These are phyloP conservation scores for Drosophila atripex DNA, from an alignment of 2,888 invertebrate species.

Conservation along the genomic window DNA sequence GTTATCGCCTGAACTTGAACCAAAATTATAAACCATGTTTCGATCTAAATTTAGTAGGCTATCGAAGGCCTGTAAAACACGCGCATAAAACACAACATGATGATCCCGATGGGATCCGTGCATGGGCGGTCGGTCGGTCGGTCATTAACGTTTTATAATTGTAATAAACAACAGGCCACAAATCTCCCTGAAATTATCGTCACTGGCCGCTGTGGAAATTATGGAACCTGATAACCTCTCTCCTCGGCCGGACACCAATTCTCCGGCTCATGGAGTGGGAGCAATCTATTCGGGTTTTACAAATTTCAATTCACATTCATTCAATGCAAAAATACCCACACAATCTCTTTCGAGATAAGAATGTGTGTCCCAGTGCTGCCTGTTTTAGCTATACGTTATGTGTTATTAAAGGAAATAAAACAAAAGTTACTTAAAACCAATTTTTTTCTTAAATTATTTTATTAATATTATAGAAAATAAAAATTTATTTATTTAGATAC, in stretches of 20 bases:
- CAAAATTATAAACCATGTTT: conserved; percentile 20
- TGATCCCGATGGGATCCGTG: conserved; percentile 28
- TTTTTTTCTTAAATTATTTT: no score
- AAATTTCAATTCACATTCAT: conserved; percentile 68
- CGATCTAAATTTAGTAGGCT: conserved; percentile 55
- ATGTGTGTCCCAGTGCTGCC: conserved; percentile 20
- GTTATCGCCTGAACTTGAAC: conserved; percentile 70
- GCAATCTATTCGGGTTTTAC: conserved; percentile 51
- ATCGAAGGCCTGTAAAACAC: conserved; percentile 18
- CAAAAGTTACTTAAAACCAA: neutral
- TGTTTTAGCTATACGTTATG: neutral
- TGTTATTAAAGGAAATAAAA: neutral
- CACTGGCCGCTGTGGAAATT: conserved; percentile 32
- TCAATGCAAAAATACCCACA: conserved; percentile 62
- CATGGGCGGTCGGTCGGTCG: conserved; percentile 2
- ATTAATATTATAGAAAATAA: neutral
- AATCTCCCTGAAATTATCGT: conserved; percentile 18
- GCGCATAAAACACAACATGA: conserved; percentile 28
- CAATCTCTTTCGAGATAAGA: conserved; percentile 21
- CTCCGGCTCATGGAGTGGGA: conserved; percentile 27
- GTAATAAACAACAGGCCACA: conserved; percentile 38
- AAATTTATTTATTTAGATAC: neutral
- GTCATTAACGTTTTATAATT: conserved; percentile 41
- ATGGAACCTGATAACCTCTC: conserved; percentile 41
- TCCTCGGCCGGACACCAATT: conserved; percentile 21